A percentile compares a stretch with the other conserved stretches of the same genome.
Conservation (phyloP, 2,888 invertebrate species). For the Macrostomum cliftonense region DNA sequence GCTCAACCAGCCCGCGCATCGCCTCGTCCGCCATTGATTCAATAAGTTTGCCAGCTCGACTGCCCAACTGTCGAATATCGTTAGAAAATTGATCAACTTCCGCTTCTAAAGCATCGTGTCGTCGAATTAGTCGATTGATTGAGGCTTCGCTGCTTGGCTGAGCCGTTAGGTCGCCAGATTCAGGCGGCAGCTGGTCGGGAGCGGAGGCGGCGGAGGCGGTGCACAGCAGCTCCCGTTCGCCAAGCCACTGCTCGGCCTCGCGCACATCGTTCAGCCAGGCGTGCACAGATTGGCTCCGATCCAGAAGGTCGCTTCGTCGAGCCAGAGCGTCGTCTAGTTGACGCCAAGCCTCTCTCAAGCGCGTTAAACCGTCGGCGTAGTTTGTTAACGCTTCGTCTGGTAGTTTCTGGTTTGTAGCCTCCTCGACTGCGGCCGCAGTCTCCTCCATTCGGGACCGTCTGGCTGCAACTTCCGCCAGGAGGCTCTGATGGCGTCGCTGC, state of each 20-base stretch:
- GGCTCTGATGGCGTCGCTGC: conserved; percentile 55
- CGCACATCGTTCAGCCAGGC: conserved; percentile 95
- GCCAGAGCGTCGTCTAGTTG: conserved; percentile 80
- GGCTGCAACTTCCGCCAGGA: conserved; percentile 88
- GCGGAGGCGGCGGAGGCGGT: conserved; percentile 50
- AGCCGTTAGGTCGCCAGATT: no score
- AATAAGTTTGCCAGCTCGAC: conserved; percentile 62
- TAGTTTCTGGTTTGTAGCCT: conserved; percentile 47
- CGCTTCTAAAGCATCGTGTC: conserved; percentile 61
- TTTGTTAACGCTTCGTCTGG: conserved; percentile 42
- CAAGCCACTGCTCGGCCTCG: conserved; percentile 99
- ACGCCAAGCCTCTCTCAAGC: conserved; percentile 75
- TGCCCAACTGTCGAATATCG: conserved; percentile 78
- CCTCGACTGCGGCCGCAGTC: no score
- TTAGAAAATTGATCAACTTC: conserved; percentile 94
- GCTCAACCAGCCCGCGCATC: conserved; percentile 1
- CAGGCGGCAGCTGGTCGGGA: no score
- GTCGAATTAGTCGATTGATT: no score
- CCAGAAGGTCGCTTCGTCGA: conserved; percentile 60
- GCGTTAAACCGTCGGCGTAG: conserved; percentile 67
- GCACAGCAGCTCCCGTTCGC: conserved; percentile 98
- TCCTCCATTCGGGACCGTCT: conserved; percentile 69
- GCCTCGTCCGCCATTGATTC: conserved; percentile 57
- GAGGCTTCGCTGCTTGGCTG: no score
- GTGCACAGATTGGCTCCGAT: conserved; percentile 72